Percentiles rank a stretch among this genome's conserved stretches.
These are phyloP conservation scores for Rhinolophus ferrumequinum DNA, from an alignment of 2,113 vertebrate genomes.

Conservation along the genomic window DNA sequence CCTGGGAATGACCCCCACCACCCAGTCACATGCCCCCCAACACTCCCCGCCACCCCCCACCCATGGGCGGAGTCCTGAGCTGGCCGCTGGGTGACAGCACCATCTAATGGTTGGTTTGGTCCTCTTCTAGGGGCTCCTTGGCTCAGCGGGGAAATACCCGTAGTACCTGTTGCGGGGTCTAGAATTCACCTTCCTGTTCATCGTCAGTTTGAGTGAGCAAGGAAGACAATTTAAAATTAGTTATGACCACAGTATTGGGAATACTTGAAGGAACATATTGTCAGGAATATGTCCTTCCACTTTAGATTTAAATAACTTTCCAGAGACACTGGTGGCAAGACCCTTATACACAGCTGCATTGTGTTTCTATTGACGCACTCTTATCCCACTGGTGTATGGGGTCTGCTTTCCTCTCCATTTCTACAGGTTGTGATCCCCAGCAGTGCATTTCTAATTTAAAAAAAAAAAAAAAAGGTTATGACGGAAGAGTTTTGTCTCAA, in stretches of 20 bases:
- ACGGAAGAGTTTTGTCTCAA: neutral
- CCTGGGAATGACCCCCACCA: no score
- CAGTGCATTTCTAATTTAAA: neutral
- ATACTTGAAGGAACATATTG: neutral
- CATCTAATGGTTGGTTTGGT: no score
- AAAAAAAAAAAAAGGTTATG: neutral
- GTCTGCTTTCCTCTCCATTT: neutral
- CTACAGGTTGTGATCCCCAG: neutral
- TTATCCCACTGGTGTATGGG: no score
- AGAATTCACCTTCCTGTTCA: neutral
- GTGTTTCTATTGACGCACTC: accelerated
- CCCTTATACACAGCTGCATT: neutral
- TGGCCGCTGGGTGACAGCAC: neutral
- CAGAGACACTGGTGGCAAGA: neutral
- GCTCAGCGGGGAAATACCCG: neutral
- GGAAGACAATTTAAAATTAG: neutral
- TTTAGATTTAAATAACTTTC: neutral
- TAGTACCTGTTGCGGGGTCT: neutral
- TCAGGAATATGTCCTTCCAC: neutral
- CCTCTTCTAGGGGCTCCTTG: neutral
- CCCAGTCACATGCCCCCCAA: neutral
- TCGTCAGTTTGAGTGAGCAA: neutral
- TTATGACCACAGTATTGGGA: neutral
- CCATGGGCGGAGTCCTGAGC: no score
- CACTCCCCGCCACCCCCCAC: no score